These are phyloP conservation scores for Eilema caniola DNA, from an alignment of 2,888 invertebrate genomes.

Conservation along the genomic window DNA sequence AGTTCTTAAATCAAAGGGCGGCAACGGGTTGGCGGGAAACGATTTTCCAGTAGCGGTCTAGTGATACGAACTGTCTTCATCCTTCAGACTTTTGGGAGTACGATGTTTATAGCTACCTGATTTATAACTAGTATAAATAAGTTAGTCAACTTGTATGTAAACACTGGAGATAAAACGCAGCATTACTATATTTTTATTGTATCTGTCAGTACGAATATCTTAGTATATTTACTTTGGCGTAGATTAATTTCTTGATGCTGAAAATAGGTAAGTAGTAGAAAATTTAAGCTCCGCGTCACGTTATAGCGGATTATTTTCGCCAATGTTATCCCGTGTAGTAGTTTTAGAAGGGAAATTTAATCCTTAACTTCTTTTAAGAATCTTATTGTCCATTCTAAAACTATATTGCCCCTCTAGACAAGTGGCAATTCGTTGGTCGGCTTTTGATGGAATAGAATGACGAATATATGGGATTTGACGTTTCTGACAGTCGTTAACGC, in stretches of 20 bases:
- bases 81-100: conserved; percentile 3
- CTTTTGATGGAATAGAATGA: too few relatives aligned
- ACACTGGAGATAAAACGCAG: conserved; percentile 23
- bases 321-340: background rate
- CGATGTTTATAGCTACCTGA: conserved; percentile 21
- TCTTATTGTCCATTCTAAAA: too few relatives aligned
- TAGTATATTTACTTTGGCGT: conserved; percentile 13
- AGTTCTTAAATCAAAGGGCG: conserved; percentile 20
- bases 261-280: conserved; percentile 5
- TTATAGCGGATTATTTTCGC: background rate
- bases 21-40: conserved; percentile 3
- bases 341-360: too few relatives aligned
- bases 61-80: conserved; percentile 18
- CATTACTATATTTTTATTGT: conserved; percentile 23
- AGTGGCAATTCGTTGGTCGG: too few relatives aligned
- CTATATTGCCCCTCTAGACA: too few relatives aligned
- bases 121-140: conserved; percentile 27
- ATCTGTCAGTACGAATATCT: conserved; percentile 21
- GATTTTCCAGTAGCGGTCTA: conserved; percentile 16
- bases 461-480: too few relatives aligned
- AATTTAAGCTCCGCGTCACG: background rate
- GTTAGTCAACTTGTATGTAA: conserved; percentile 22
- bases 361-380: too few relatives aligned
- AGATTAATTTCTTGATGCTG: conserved; percentile 7
- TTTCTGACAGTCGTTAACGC: too few relatives aligned